A percentile compares a stretch with the other conserved stretches of the same genome.
Conservation (phyloP, 35 echinoderm and acorn worm species). For the Holothuria glaberrima region DNA sequence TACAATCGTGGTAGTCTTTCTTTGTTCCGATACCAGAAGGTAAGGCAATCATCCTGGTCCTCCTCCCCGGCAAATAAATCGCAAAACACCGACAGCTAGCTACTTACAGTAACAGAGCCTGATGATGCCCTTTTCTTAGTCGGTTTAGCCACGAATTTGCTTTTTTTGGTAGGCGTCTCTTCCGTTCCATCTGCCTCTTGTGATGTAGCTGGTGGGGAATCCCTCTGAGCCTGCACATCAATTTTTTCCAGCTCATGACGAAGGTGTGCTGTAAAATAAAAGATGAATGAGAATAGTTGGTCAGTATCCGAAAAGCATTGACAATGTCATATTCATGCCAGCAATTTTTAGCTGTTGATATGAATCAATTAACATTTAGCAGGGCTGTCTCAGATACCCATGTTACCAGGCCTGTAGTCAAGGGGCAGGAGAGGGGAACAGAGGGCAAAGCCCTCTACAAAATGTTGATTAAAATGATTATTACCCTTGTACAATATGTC, state of each 20-base stretch:
- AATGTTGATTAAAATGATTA: too few species aligned
- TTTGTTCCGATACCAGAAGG: constrained; percentile 24
- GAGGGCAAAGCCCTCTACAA: too few species aligned
- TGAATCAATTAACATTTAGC: neutral
- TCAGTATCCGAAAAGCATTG: neutral
- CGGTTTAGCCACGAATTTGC: neutral
- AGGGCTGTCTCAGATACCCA: neutral
- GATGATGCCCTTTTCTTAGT: neutral
- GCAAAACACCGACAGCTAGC: neutral
- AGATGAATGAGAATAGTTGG: neutral
- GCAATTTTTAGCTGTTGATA: too few species aligned
- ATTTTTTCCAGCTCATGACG: too few species aligned
- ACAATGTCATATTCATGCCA: too few species aligned
- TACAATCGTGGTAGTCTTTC: neutral
- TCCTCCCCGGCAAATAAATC: neutral
- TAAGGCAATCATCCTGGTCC: neutral
- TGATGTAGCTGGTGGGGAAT: neutral
- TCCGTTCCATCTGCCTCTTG: neutral
- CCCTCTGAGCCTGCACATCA: neutral
- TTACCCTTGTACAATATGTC: too few species aligned
- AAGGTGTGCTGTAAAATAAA: neutral
- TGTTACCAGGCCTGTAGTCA: too few species aligned
- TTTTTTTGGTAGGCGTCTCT: neutral
- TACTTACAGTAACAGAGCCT: neutral
- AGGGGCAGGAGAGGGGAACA: too few species aligned